Percentiles rank a stretch among this genome's conserved stretches.
These are phyloP conservation scores for Kryptopterus vitreolus DNA, from an alignment of 2,797 vertebrate genomes.

Conservation along the genomic window DNA sequence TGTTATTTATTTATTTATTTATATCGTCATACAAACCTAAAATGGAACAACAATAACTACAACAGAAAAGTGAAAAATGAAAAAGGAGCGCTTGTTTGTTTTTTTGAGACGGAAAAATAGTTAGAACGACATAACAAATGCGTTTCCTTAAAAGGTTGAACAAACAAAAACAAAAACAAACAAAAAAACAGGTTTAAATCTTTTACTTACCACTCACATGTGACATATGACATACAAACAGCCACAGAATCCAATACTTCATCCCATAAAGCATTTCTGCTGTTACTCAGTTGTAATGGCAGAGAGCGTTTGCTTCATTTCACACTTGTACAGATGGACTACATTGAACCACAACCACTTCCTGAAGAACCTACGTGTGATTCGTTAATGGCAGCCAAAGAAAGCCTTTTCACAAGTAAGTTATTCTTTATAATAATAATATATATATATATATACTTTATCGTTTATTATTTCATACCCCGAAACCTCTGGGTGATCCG, in stretches of 20 bases:
- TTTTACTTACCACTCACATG: background rate
- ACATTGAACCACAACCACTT: constrained; percentile 11
- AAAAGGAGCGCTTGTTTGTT: background rate
- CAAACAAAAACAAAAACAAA: too few relatives aligned
- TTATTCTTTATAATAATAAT: background rate
- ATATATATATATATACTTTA: background rate
- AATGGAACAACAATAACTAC: background rate
- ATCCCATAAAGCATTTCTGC: background rate
- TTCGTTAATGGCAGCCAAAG: background rate
- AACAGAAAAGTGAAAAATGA: background rate
- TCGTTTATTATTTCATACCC: background rate
- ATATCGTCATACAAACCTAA: background rate
- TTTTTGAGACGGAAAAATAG: too few relatives aligned
- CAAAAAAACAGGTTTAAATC: background rate
- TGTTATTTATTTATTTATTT: background rate
- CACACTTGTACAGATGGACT: background rate
- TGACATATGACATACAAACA: background rate
- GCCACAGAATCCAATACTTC: background rate
- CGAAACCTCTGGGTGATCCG: background rate
- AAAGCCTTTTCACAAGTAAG: background rate
- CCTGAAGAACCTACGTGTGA: background rate
- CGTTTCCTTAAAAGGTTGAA: background rate
- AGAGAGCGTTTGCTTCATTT: background rate
- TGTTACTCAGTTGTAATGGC: background rate
- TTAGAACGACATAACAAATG: background rate